Conservation (phyloP, 2,888 invertebrate species). For the Noctua fimbriata region DNA sequence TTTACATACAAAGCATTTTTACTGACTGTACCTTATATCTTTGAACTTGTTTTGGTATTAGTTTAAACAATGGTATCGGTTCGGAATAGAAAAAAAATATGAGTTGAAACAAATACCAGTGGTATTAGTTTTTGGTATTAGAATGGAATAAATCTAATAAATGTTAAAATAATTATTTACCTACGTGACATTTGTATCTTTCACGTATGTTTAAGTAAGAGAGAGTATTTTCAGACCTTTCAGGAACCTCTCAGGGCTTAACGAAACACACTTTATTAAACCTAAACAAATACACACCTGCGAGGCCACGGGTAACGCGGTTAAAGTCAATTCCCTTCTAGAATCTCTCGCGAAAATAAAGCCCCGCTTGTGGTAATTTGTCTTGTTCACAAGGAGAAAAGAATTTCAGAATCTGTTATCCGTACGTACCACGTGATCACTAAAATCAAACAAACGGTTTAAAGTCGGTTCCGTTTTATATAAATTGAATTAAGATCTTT, state of each 20-base stretch:
- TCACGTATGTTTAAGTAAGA: not conserved
- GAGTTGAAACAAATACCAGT: no score
- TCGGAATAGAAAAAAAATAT: no score
- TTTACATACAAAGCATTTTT: no score
- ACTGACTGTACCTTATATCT: no score
- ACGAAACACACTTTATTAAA: conserved; percentile 24
- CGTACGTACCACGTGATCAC: conserved; percentile 18
- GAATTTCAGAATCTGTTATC: conserved; percentile 19
- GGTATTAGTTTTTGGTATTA: no score
- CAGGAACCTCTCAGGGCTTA: conserved; percentile 23
- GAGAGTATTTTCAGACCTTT: conserved; percentile 5
- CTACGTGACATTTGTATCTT: not conserved
- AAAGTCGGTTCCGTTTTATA: conserved; percentile 14
- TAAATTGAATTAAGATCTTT: conserved; percentile 38
- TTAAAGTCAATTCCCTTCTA: conserved; percentile 28
- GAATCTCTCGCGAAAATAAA: conserved; percentile 26
- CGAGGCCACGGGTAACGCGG: not conserved
- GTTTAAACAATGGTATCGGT: no score
- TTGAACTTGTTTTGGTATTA: no score
- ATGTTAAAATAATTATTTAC: not conserved
- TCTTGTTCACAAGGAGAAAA: conserved; percentile 37
- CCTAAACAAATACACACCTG: conserved; percentile 15
- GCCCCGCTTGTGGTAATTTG: conserved; percentile 32
- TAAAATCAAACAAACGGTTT: conserved; percentile 31
- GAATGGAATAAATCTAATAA: no score